Evolutionary conservation across 2,888 invertebrate species (phyloP), one percentile per base, ranked within the genome.

Genomic region (Eilema depressum): DNA sequence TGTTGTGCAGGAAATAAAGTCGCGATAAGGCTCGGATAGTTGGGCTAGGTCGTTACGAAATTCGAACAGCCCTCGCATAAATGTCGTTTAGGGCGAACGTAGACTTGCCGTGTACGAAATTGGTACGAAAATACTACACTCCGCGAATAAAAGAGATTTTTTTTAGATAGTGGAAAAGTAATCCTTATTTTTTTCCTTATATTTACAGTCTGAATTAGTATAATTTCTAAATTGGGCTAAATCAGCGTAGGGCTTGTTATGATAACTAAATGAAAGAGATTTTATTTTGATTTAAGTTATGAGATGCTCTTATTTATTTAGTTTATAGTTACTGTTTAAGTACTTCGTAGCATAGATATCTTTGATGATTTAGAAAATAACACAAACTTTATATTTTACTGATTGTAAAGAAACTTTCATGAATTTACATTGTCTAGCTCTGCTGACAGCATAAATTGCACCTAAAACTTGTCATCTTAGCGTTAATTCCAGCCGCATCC

Each of bases 1-100:
- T 83, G 74, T 77, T 77, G 77, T 69, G 74, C 62, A 79, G 74
- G 74, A 83, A 81, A 83, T 83, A 75, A 76, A 79, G 66, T 73
- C 25, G 41, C 63, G 83, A 81, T 82, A 79, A 77, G 75, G 68
- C 26, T 25, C 60, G 71, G 75, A 76, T 83, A 79, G 81, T 77
- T 75, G 71, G 68, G 53, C 75, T 70, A 69, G 62, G 68, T 71
- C 69, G 75, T 78, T 80, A 75, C 69, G 75, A 70, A 81, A 80
- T 73, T 75, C 63, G 57, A 73, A 75, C 70, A 63, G 75, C 73
- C 78, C 74, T 63, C 69, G 70, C 69, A 61, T 75, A 75, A 75
- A 76, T 79, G 74, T 74, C 69, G 71, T 69, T 81, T 66, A 72
- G 53, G 71, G 64, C 64, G 63, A 69, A 41, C 14, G 56, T 68